A percentile compares a stretch with the other conserved stretches of the same genome.
phyloP scores from a whole-genome alignment of 2,888 invertebrate genomes.

The Euplagia quadripunctaria region DNA sequence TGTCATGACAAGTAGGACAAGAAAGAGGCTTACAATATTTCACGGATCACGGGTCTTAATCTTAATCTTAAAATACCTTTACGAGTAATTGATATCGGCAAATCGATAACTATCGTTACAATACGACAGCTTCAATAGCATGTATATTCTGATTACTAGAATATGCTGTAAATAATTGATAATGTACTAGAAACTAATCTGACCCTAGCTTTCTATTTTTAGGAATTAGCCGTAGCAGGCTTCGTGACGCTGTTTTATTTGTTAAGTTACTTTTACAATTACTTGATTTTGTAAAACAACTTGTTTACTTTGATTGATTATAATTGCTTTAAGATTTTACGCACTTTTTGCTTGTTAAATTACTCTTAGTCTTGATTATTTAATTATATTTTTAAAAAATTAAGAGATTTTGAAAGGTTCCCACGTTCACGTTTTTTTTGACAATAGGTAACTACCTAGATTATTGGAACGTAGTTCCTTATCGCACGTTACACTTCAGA shows the following conservation, averaged over 20 bases:
- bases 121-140: slow-evolving; percentile 60
- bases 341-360: slow-evolving; percentile 4
- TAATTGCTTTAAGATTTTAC: slow-evolving; percentile 15
- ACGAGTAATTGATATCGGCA: slow-evolving; percentile 61
- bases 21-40: slow-evolving; percentile 50
- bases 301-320: slow-evolving; percentile 9
- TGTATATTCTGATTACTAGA: slow-evolving; percentile 60
- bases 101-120: slow-evolving; percentile 64
- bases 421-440: background rate
- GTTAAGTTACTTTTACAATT: slow-evolving; percentile 17
- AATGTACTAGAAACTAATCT: slow-evolving; percentile 61
- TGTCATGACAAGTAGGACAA: slow-evolving; percentile 47
- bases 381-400: slow-evolving; percentile 1
- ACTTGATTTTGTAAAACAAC: slow-evolving; percentile 15
- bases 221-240: slow-evolving; percentile 25
- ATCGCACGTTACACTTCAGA: no score
- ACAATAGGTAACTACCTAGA: background rate
- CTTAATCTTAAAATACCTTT: slow-evolving; percentile 57
- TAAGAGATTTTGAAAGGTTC: slow-evolving; percentile 1
- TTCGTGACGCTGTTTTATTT: slow-evolving; percentile 14
- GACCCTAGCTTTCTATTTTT: slow-evolving; percentile 64
- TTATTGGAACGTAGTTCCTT: no score
- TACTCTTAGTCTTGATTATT: slow-evolving; percentile 8
- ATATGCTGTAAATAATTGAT: slow-evolving; percentile 71
- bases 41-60: slow-evolving; percentile 54